Percentiles rank a stretch among this genome's conserved stretches.
phyloP scores from a whole-genome alignment of 1,140 invertebrate species.

The Coptotermes formosanus region DNA sequence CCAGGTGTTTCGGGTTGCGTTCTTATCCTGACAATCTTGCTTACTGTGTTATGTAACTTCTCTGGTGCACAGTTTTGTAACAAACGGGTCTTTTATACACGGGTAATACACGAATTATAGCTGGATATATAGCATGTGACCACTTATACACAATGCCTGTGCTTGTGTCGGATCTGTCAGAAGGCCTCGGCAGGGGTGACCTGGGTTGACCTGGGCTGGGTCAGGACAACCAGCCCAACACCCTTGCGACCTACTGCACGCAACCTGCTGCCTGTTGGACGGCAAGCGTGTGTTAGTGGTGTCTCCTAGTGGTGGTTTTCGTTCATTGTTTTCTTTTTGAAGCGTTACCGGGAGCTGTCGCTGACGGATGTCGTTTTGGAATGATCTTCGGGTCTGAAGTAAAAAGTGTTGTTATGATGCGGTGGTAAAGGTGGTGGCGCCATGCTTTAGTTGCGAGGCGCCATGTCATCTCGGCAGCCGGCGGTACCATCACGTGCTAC shows the following conservation, averaged over 20 bases:
- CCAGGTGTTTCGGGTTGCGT: conserved; percentile 25
- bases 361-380: neutral
- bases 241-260: neutral
- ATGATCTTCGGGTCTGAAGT: neutral
- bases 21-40: conserved; percentile 28
- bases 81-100: neutral
- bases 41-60: conserved; percentile 2
- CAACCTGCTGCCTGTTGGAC: neutral
- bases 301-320: neutral
- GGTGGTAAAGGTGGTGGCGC: neutral
- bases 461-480: conserved; percentile 23
- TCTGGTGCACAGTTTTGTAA: neutral
- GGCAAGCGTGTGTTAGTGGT: conserved; percentile 1
- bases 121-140: neutral
- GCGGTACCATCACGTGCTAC: conserved; percentile 9
- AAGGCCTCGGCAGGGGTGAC: conserved; percentile 14
- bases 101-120: neutral
- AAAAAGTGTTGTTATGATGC: neutral
- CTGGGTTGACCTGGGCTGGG: conserved; percentile 30
- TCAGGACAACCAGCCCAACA: conserved; percentile 5
- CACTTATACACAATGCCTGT: neutral
- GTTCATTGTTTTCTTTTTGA: neutral
- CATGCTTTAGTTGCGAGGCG: conserved; percentile 23
- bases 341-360: neutral
- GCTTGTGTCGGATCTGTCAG: neutral